A percentile compares a stretch with the other conserved stretches of the same genome.
These are phyloP conservation scores for Epinephelus coioides DNA, from an alignment of 2,797 vertebrate genomes.

Conservation along the genomic window DNA sequence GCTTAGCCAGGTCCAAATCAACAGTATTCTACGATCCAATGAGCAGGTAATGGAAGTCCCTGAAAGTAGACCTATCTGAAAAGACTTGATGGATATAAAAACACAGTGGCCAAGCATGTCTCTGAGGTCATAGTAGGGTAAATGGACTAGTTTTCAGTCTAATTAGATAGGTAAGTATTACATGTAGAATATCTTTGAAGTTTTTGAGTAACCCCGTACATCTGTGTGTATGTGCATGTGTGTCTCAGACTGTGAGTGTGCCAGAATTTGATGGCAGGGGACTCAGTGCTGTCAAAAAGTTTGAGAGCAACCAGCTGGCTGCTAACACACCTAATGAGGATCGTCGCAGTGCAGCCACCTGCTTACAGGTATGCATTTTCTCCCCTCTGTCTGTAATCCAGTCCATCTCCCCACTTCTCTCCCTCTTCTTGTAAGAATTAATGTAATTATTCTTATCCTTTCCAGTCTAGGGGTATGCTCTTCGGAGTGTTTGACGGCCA, in stretches of 20 bases:
- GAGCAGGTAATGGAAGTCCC: conserved; percentile 83
- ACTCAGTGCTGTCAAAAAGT: conserved; percentile 87
- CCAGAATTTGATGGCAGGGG: conserved; percentile 85
- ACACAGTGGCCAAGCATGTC: neutral
- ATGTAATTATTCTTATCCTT: neutral
- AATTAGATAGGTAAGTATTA: neutral
- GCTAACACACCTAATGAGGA: conserved; percentile 95
- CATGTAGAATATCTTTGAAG: neutral
- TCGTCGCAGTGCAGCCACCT: conserved; percentile 91
- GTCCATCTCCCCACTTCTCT: neutral
- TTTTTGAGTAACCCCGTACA: neutral
- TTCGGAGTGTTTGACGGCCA: conserved; percentile 97
- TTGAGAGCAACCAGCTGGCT: conserved; percentile 94
- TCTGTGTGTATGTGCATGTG: conserved; percentile 5
- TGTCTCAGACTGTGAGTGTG: conserved; percentile 80
- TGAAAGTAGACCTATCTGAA: too few relatives aligned
- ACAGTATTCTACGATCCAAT: conserved; percentile 87
- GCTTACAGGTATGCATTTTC: conserved; percentile 81
- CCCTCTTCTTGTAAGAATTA: neutral
- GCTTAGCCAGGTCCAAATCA: conserved; percentile 88
- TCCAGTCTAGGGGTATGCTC: conserved; percentile 91
- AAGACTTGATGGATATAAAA: neutral
- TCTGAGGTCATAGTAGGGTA: neutral
- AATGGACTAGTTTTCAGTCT: neutral
- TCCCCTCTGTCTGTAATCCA: neutral